Evolutionary conservation across 2,888 invertebrate genomes (phyloP).

Genomic region (Apamea crenata): DNA sequence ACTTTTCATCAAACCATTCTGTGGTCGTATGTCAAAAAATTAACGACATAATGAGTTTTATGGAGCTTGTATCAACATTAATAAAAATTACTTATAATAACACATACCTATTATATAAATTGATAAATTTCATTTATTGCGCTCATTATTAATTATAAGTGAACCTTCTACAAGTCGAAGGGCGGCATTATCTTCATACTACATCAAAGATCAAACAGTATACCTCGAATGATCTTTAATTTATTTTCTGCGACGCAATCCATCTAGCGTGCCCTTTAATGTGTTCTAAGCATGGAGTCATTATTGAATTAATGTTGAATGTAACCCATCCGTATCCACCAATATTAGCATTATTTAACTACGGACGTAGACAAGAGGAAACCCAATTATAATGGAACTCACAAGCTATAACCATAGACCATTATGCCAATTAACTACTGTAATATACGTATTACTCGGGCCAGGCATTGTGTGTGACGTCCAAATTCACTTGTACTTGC

Average conservation of each 20-base stretch:
- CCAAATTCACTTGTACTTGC: constrained; percentile 50
- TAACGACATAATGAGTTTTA: not conserved
- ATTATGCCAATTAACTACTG: constrained; percentile 76
- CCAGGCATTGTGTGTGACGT: constrained; percentile 32
- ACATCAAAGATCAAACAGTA: constrained; percentile 44
- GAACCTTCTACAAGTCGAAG: constrained; percentile 22
- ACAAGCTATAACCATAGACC: constrained; percentile 69
- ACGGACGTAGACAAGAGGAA: constrained; percentile 67
- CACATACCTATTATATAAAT: not conserved
- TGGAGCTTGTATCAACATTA: not conserved
- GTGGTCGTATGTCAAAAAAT: constrained; percentile 13
- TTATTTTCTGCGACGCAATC: constrained; percentile 58
- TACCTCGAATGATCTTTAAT: constrained; percentile 52
- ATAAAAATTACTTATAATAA: constrained; percentile 14
- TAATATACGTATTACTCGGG: constrained; percentile 65
- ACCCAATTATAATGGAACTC: constrained; percentile 73
- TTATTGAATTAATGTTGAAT: constrained; percentile 61
- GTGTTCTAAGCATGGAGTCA: constrained; percentile 50
- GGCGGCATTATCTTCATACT: constrained; percentile 40
- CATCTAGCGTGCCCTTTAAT: constrained; percentile 60
- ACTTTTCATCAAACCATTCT: constrained; percentile 26
- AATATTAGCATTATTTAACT: constrained; percentile 68
- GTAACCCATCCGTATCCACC: constrained; percentile 55
- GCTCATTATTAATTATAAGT: constrained; percentile 30
- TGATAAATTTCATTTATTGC: constrained; percentile 16